Evolutionary conservation across 2,113 vertebrate species (phyloP), one percentile per base, ranked within the genome.

Genomic region (Euleptes europaea): DNA sequence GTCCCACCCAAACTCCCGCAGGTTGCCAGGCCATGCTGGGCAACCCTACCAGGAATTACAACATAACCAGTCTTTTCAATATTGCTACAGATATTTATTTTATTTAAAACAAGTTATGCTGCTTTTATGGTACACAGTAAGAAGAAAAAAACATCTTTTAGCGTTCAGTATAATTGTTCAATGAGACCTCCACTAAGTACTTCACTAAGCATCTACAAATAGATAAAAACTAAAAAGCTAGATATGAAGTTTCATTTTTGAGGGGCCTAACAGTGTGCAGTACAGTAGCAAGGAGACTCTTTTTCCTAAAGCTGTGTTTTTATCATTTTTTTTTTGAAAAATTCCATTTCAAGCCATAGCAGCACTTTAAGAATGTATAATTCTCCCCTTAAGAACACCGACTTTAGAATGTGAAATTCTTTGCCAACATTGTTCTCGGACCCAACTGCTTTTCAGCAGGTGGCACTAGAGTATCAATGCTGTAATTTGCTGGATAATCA

Each of bases 401-500:
- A 89, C 69, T 28, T 21, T 19, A 31, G 9, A 28, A 57, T 67
- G 19, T 82, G 72, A 67, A 90, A 87, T 85, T 51, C 21, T 78
- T 31, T 80, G 73, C 6, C 77, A 9, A 71, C 2, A 1, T 31
- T 49, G 7, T 57, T 54, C 5, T 40, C 66, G 88, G 84, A 42
- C 84, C 42, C 14, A 83, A 35, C 33, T 82, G 84, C 76, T 91
- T 88, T 92, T 95, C 96, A 96, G 94, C 72, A 97, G 96, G 90
- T 96, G 95, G 95, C 90, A 94, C 93, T 95, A 86, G 91, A 93
- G 90, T 90, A 57, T 84, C 82, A 93, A 69, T 23, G 83, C 88
- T 95, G 78, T 72, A 67, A 84, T 88, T 76, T 1, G 3, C 5
- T 82, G 75, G 10, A 15, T 26, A 66, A 82, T 15, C 21, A 21